Conservation (phyloP, 2,888 invertebrate genomes). For the Amphipyra berbera region DNA sequence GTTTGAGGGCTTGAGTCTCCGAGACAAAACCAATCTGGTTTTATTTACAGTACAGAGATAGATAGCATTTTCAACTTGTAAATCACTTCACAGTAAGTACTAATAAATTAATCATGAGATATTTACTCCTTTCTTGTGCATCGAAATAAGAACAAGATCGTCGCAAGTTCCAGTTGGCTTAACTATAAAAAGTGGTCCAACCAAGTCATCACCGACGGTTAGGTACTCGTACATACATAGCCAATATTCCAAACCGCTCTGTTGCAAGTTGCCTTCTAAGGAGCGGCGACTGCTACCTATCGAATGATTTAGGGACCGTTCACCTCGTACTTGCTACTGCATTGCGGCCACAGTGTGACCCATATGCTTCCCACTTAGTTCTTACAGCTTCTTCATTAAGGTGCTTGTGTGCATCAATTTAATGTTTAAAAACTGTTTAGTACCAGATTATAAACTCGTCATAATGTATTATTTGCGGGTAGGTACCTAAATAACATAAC, state of each 20-base stretch:
- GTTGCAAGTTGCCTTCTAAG: conserved; percentile 83
- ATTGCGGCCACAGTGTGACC: conserved; percentile 58
- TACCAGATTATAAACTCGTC: conserved; percentile 7
- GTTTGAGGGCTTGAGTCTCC: not conserved
- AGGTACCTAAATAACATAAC: not conserved
- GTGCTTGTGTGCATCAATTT: conserved; percentile 48
- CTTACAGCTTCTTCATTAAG: conserved; percentile 26
- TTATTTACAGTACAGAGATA: conserved; percentile 11
- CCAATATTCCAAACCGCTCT: conserved; percentile 51
- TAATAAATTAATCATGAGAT: conserved; percentile 39
- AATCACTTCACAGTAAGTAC: conserved; percentile 31
- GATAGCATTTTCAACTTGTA: conserved; percentile 23
- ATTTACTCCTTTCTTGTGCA: conserved; percentile 32
- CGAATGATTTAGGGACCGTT: conserved; percentile 80
- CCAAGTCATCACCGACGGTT: conserved; percentile 34
- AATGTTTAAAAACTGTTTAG: conserved; percentile 30
- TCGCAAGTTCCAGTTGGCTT: conserved; percentile 26
- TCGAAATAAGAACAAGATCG: conserved; percentile 46
- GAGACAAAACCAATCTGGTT: conserved; percentile 12
- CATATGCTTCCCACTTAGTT: conserved; percentile 54
- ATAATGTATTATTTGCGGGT: not conserved
- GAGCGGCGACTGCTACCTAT: conserved; percentile 64
- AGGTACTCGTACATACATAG: conserved; percentile 27
- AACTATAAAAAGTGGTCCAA: conserved; percentile 52
- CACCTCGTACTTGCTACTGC: conserved; percentile 75